Evolutionary conservation across 2,888 invertebrate species (phyloP).

Genomic region (Liposcelis brunnea): DNA sequence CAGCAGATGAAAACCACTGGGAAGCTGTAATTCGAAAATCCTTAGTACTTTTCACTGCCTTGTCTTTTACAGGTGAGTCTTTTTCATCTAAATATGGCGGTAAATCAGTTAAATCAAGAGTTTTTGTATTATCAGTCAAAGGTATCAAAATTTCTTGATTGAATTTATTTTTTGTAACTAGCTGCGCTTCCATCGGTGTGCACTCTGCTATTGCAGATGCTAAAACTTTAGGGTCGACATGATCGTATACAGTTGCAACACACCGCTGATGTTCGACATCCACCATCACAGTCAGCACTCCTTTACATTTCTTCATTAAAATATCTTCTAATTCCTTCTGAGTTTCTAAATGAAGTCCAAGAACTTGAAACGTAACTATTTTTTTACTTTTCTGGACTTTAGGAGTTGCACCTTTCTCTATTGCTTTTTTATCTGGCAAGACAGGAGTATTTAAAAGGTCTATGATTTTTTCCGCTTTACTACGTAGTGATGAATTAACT

Average conservation of each 20-base stretch:
- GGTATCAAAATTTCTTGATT: constrained; percentile 5
- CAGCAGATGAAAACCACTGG: constrained; percentile 1
- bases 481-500: background rate
- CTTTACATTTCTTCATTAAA: constrained; percentile 2
- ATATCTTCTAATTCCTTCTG: constrained; percentile 6
- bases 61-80: background rate
- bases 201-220: background rate
- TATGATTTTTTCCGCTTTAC: constrained; percentile 5
- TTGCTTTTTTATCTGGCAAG: background rate
- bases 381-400: background rate
- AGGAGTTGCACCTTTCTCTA: background rate
- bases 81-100: constrained; percentile 5
- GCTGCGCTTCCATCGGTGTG: background rate
- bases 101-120: background rate
- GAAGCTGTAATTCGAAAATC: constrained; percentile 7
- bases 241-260: background rate
- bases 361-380: background rate
- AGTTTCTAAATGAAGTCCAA: background rate
- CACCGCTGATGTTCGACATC: constrained; percentile 6
- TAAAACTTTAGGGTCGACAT: constrained; percentile 1
- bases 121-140: background rate
- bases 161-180: background rate
- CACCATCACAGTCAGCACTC: constrained; percentile 1
- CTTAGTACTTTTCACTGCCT: background rate
- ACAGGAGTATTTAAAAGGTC: background rate